Evolutionary conservation across 2,113 vertebrate genomes (phyloP), one percentile per base, ranked within the genome.

Genomic region (Thamnophis sirtalis): DNA sequence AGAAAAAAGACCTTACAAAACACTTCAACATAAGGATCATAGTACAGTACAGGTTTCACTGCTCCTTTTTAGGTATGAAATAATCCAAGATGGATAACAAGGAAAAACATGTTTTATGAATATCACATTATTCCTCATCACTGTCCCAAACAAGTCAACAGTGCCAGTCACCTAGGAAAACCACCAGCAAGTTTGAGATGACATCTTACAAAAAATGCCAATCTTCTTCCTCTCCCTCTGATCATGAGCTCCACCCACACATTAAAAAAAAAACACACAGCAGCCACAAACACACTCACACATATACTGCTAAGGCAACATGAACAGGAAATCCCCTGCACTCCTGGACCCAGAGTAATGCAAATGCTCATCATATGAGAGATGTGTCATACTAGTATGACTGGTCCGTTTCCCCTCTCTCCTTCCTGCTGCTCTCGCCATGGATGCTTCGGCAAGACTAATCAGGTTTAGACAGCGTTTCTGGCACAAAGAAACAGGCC

Each of bases 241-340:
- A 51, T 92, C 91, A 84, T 1, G 43, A 80, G 73, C 80, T 91
- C 86, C 90, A 54, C 92, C 86, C 90, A 91, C 90, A 63, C 33
- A 55, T 54, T 56, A 53, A 93, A 90, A 90, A 92, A 92, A 43
- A 89, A 54, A 54, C 24, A 21, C 28, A 58, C n/a, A 6, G n/a
- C 58, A 54, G 9, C 49, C 50, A 26, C 60, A 87, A 48, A 49
- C 58, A 43, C 85, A 73, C 60, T 24, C 60, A 8, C 56, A 43
- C 84, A 68, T 60, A 88, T n/a, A 68, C 11, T 13, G 63, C 19
- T 84, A 85, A 63, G 73, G 90, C 90, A 88, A 90, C 49, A 49
- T 51, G 54, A 93, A 51, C 90, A 93, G 92, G 92, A 93, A 93
- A 93, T 93, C 90, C 92, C 92, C 92, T 49, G 90, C 90, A n/a